Base-by-base conservation (phyloP, 1,140 invertebrate genomes). In the Wasmannia auropunctata region DNA sequence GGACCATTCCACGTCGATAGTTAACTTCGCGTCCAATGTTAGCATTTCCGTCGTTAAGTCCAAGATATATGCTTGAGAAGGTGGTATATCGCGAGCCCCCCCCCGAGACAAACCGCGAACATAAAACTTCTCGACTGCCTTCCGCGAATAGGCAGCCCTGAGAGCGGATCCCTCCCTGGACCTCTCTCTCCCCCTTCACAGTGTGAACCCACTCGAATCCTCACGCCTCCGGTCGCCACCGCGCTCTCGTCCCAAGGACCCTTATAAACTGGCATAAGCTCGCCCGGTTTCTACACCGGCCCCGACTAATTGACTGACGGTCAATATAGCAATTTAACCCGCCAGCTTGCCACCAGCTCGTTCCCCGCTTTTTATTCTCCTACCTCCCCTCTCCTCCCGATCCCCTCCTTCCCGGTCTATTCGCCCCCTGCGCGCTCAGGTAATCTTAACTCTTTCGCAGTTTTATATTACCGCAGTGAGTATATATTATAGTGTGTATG, bases 281-380 rank as follows among this genome's bases (percentile, higher is more conserved):
- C 54, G 67, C 58, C 70, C 60, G 83, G 74, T 86, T 79, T 87
- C 83, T 83, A 79, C 72, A 77, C 72, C 63, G 81, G 46, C 83
- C n/a, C 63, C 65, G 85, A 84, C 85, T 90, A 90, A 90, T 90
- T 88, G 86, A 90, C 87, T 84, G 81, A 81, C 63, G 77, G 86
- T 86, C 88, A 89, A 90, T 89, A 87, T 89, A 90, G 86, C 88
- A 85, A 90, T 89, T 89, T 89, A 86, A 86, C 77, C 89, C 76
- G 46, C 79, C 76, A 67, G 79, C 67, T 79, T 69, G 86, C 87
- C 87, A 83, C 83, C 87, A 83, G 54, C 72, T 70, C 58, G 72
- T 80, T 86, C 51, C 34, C 43, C 60, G 28, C 65, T 79, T 72
- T 87, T 87, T 87, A 76, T 77, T 79, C 67, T 76, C 11, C 60